Percentiles rank a stretch among this genome's conserved stretches.
These are phyloP conservation scores for Hephaestus fuliginosus DNA, from an alignment of 2,797 vertebrate genomes.

Conservation along the genomic window DNA sequence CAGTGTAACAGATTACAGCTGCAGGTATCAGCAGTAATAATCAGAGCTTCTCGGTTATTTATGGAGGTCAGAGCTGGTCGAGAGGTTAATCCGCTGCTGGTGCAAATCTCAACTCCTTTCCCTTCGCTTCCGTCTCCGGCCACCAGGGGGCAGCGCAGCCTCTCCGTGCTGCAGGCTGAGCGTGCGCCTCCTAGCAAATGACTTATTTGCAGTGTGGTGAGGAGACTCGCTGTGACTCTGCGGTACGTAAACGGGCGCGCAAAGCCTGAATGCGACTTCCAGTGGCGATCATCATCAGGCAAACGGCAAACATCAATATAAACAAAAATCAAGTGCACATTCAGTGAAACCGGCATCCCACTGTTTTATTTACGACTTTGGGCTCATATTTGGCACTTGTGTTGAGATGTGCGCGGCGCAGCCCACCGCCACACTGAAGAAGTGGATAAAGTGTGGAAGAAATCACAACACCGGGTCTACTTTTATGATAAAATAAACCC, in stretches of 20 bases:
- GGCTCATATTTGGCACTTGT: not conserved
- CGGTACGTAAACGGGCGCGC: constrained; percentile 7
- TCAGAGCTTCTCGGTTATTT: not conserved
- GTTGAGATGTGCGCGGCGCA: not conserved
- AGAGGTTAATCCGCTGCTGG: constrained; percentile 22
- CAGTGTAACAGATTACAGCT: not conserved
- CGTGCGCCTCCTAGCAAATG: constrained; percentile 39
- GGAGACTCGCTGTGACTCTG: constrained; percentile 31
- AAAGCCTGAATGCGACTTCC: constrained; percentile 20
- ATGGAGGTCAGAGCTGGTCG: constrained; percentile 19
- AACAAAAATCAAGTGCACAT: constrained; percentile 11
- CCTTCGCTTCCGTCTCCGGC: not conserved
- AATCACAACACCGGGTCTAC: not conserved
- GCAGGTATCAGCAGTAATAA: not conserved
- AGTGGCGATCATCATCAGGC: constrained; percentile 16
- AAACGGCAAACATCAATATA: constrained; percentile 15
- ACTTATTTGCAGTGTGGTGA: constrained; percentile 19
- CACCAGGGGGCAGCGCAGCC: constrained; percentile 68
- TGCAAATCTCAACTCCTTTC: not conserved
- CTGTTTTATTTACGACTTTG: not conserved
- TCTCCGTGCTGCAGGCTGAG: constrained; percentile 32
- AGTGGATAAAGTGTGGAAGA: not conserved
- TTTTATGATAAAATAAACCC: not conserved
- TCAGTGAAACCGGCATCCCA: not conserved
- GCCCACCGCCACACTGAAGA: not conserved